Percentiles rank a stretch among this genome's conserved stretches.
These are phyloP conservation scores for Mugil cephalus DNA, from an alignment of 2,113 vertebrate genomes.

Conservation along the genomic window DNA sequence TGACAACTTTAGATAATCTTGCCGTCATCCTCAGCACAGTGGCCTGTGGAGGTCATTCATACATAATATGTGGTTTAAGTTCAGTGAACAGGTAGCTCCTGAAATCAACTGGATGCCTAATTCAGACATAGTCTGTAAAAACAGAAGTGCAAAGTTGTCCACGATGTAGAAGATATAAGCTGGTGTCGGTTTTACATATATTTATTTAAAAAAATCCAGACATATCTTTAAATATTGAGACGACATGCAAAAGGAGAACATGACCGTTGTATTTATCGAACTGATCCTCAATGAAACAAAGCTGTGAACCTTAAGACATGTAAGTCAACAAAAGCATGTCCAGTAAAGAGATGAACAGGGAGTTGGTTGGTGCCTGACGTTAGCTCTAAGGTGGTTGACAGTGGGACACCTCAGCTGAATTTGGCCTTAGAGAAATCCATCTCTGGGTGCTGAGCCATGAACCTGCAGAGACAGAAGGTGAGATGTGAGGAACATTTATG, in stretches of 20 bases:
- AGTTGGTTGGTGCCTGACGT: background rate
- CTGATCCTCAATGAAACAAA: background rate
- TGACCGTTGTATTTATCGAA: conserved; percentile 27
- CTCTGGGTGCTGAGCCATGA: conserved; percentile 87
- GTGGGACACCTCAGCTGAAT: conserved; percentile 80
- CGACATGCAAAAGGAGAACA: conserved; percentile 43
- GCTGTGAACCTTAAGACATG: conserved; percentile 7
- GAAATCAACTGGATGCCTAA: too few species aligned
- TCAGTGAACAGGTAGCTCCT: too few species aligned
- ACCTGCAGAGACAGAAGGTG: conserved; percentile 70
- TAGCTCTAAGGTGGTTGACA: background rate
- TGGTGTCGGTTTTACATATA: conserved; percentile 38
- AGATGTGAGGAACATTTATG: too few species aligned
- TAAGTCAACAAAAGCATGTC: conserved; percentile 19
- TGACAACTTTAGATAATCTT: background rate
- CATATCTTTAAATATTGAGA: conserved; percentile 65
- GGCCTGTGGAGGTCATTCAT: too few species aligned
- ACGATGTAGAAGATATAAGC: background rate
- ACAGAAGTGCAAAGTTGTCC: too few species aligned
- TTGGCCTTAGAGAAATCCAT: conserved; percentile 90
- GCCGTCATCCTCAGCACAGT: too few species aligned
- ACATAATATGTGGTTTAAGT: too few species aligned
- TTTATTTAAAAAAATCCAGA: conserved; percentile 60
- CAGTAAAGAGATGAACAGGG: background rate
- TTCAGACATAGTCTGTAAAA: too few species aligned